Percentiles rank a stretch among this genome's conserved stretches.
Conservation (phyloP, 2,888 invertebrate genomes). For the Drosophila monieri region DNA sequence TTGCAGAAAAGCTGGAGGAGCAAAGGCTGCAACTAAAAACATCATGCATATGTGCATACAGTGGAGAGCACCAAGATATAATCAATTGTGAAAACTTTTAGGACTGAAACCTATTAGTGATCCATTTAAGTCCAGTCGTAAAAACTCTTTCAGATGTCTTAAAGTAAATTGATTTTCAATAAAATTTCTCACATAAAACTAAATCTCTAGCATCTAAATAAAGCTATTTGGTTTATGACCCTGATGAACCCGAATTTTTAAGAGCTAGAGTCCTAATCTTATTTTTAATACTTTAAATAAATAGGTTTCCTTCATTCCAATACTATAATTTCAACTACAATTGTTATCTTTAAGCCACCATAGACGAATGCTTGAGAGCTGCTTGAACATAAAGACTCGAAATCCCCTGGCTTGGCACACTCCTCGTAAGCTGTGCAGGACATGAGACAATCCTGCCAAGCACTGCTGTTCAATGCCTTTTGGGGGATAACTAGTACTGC, state of each 20-base stretch:
- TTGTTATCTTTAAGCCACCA: slow-evolving; percentile 4
- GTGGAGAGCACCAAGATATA: neutral
- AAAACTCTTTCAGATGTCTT: neutral
- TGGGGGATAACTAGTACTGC: slow-evolving; percentile 15
- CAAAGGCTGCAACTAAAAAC: slow-evolving; percentile 12
- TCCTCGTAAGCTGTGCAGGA: slow-evolving; percentile 48
- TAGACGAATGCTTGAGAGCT: slow-evolving; percentile 9
- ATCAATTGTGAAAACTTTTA: neutral
- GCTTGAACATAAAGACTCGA: slow-evolving; percentile 12
- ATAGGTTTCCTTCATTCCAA: neutral
- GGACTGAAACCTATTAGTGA: neutral
- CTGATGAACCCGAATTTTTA: neutral
- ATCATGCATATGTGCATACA: slow-evolving; percentile 9
- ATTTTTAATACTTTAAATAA: too few relatives aligned
- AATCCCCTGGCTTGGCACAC: slow-evolving; percentile 20
- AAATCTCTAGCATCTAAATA: neutral
- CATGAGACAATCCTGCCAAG: slow-evolving; percentile 26
- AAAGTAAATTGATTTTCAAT: neutral
- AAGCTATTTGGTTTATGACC: neutral
- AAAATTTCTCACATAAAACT: neutral
- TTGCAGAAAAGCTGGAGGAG: slow-evolving; percentile 22
- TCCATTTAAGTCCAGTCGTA: neutral
- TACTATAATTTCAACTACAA: slow-evolving; percentile 1
- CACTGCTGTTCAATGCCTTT: slow-evolving; percentile 32
- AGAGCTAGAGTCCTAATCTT: neutral